Evolutionary conservation across 2,797 vertebrate species (phyloP).

Genomic region (Melanotaenia nigrans): DNA sequence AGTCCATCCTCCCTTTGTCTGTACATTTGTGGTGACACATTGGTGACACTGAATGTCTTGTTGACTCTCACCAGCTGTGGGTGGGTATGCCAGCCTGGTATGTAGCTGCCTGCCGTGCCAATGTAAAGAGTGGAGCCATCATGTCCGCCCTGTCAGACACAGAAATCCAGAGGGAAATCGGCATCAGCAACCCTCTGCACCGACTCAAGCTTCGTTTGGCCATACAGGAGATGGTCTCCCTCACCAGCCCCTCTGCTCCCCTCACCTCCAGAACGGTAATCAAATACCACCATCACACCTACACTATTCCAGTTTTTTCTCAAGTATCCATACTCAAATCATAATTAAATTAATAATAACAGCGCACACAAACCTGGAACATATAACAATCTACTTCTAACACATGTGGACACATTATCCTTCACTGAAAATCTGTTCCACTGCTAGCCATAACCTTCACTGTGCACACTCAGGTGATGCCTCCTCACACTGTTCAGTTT

Average conservation of each 20-base stretch:
- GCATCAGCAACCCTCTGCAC: slow-evolving; percentile 96
- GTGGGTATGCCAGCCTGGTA: slow-evolving; percentile 99
- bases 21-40: slow-evolving; percentile 30
- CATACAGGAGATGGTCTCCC: slow-evolving; percentile 97
- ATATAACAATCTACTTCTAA: slow-evolving; percentile 3
- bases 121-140: slow-evolving; percentile 97
- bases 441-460: slow-evolving; percentile 26
- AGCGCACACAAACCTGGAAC: background rate
- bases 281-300: slow-evolving; percentile 19
- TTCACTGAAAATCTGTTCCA: slow-evolving; percentile 29
- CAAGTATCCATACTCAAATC: slow-evolving; percentile 6
- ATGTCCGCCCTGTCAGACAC: slow-evolving; percentile 97
- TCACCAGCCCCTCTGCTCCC: slow-evolving; percentile 95
- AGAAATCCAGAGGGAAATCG: slow-evolving; percentile 96
- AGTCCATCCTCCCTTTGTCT: slow-evolving; percentile 8
- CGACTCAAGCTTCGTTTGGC: slow-evolving; percentile 93
- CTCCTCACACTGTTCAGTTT: slow-evolving; percentile 26
- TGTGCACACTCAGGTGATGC: slow-evolving; percentile 40
- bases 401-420: slow-evolving; percentile 15
- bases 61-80: slow-evolving; percentile 88
- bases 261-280: slow-evolving; percentile 94
- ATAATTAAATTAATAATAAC: background rate
- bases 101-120: slow-evolving; percentile 94
- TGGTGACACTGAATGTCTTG: slow-evolving; percentile 53
- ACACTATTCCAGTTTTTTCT: background rate